Conservation (phyloP, 1,140 invertebrate species). For the Bilobella aurantiaca region DNA sequence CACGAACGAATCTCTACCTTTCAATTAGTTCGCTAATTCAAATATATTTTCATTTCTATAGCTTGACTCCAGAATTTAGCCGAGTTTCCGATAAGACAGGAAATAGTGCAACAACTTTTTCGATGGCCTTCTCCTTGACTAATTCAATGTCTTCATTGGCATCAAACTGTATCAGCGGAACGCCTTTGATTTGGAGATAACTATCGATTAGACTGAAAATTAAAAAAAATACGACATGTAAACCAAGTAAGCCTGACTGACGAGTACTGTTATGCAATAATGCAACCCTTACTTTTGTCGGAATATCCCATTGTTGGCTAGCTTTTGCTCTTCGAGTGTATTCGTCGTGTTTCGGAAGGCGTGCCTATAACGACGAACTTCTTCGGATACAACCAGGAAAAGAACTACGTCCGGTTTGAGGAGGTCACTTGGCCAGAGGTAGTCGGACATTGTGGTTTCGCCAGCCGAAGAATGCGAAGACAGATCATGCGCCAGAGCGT, state of each 20-base stretch:
- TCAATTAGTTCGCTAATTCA: no score
- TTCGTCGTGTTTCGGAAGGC: slow-evolving; percentile 34
- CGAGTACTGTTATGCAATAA: neutral
- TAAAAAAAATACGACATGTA: slow-evolving; percentile 2
- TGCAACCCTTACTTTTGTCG: slow-evolving; percentile 24
- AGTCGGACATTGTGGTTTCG: slow-evolving; percentile 1
- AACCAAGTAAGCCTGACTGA: neutral
- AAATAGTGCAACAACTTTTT: slow-evolving; percentile 9
- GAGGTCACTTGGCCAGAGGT: slow-evolving; percentile 39
- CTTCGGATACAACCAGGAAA: slow-evolving; percentile 36
- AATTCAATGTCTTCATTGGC: slow-evolving; percentile 32
- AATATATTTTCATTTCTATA: no score
- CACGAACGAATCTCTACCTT: no score
- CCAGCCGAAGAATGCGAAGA: neutral
- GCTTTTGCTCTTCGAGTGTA: slow-evolving; percentile 29
- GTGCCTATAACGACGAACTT: slow-evolving; percentile 33
- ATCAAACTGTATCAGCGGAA: slow-evolving; percentile 15
- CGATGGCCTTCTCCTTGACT: slow-evolving; percentile 13
- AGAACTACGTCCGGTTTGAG: slow-evolving; percentile 38
- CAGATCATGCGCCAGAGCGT: slow-evolving; percentile 38
- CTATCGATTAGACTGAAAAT: slow-evolving; percentile 24
- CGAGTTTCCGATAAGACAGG: slow-evolving; percentile 12
- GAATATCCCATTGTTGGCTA: slow-evolving; percentile 25
- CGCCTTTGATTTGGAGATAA: slow-evolving; percentile 23
- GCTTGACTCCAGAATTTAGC: no score